Percentiles rank a stretch among this genome's conserved stretches.
These are phyloP conservation scores for Yasuhikotakia modesta DNA, from an alignment of 2,797 vertebrate genomes.

Conservation along the genomic window DNA sequence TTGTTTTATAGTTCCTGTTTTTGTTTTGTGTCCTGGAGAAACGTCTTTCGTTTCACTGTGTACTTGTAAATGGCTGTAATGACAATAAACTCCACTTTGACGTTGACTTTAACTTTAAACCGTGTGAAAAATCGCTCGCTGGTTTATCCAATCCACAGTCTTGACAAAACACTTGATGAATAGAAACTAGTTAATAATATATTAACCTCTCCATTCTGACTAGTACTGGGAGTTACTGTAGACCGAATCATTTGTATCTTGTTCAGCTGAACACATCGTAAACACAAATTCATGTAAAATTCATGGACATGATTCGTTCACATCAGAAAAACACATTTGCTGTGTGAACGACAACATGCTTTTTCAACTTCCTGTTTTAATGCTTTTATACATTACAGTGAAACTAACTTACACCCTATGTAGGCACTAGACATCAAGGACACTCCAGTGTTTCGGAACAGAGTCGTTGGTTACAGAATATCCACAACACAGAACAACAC, in stretches of 20 bases:
- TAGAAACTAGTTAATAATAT: slow-evolving; percentile 27
- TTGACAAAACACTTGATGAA: slow-evolving; percentile 10
- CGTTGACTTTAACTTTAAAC: no score
- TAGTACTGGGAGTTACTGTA: not conserved
- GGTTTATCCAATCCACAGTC: slow-evolving; percentile 4
- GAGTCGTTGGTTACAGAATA: not conserved
- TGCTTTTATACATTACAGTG: not conserved
- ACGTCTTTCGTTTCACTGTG: no score
- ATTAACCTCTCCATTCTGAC: slow-evolving; percentile 13
- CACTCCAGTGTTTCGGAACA: not conserved
- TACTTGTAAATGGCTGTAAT: no score
- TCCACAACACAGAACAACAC: not conserved
- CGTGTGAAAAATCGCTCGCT: not conserved
- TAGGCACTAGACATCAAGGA: no score
- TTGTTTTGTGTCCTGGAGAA: no score
- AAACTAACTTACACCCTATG: not conserved
- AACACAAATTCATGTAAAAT: slow-evolving; percentile 16
- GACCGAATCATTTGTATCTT: not conserved
- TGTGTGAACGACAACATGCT: not conserved
- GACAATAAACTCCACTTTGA: no score
- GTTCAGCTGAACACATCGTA: not conserved
- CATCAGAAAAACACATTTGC: not conserved
- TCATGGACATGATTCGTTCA: not conserved
- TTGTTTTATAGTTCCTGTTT: no score
- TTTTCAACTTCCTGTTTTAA: not conserved